These are phyloP conservation scores for Bubo blakistoni DNA, from an alignment of 2,113 vertebrate species.

Conservation along the genomic window DNA sequence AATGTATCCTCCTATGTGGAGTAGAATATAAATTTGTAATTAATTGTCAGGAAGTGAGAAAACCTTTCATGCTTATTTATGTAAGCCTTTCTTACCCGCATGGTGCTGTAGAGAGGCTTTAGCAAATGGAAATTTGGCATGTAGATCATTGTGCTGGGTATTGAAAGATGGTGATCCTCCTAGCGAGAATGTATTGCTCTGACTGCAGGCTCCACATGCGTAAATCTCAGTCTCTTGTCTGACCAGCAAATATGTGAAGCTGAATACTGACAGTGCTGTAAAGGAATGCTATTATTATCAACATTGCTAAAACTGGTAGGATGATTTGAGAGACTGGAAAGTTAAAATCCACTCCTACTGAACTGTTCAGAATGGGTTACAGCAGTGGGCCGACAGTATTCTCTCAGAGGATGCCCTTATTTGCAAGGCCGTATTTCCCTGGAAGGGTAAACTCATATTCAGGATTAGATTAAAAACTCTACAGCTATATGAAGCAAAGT, in stretches of 20 bases:
- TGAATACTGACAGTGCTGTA: not conserved
- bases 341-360: not conserved
- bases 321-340: not conserved
- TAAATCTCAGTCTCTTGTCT: not conserved
- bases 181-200: not conserved
- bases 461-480: not conserved
- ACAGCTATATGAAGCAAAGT: not conserved
- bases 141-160: not conserved
- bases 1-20: not conserved
- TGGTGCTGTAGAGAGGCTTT: not conserved
- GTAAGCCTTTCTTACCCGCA: not conserved
- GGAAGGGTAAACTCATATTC: not conserved
- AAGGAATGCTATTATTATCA: not conserved
- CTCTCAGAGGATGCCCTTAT: not conserved
- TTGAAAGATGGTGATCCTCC: not conserved
- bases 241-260: not conserved
- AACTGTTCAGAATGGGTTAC: not conserved
- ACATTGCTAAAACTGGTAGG: not conserved
- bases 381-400: not conserved
- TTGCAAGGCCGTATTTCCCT: not conserved
- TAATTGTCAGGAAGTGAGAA: not conserved
- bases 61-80: conserved; percentile 8
- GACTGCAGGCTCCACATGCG: not conserved
- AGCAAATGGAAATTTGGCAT: not conserved
- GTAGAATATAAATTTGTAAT: not conserved